Evolutionary conservation across 2,113 vertebrate genomes (phyloP).

Genomic region (Bufo bufo): DNA sequence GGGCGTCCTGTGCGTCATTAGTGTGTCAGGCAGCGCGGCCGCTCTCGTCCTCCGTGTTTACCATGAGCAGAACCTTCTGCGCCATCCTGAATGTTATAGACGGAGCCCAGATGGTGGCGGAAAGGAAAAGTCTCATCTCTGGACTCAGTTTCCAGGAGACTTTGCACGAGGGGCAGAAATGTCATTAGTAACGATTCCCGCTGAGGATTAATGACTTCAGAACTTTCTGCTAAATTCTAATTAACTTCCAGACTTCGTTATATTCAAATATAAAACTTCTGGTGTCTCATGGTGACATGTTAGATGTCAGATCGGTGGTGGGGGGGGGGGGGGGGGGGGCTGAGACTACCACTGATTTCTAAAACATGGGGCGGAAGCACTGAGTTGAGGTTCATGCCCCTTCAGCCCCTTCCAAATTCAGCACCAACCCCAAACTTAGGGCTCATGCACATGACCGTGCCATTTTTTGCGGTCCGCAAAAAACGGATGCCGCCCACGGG

Average conservation of each 20-base stretch:
- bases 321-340: no score
- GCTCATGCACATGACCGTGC: no score
- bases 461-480: no score
- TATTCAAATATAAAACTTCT: not conserved
- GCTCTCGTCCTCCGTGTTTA: not conserved
- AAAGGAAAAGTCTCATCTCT: not conserved
- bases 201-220: not conserved
- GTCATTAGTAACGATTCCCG: not conserved
- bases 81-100: not conserved
- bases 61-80: not conserved
- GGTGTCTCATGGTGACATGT: no score
- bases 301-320: no score
- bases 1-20: no score
- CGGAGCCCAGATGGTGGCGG: not conserved
- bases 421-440: no score
- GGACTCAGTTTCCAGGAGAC: not conserved
- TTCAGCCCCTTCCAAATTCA: no score
- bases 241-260: not conserved
- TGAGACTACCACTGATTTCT: no score
- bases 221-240: not conserved
- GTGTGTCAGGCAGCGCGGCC: not conserved
- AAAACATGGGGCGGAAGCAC: no score
- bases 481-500: no score
- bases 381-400: no score
- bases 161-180: not conserved